Evolutionary conservation across 2,113 vertebrate species (phyloP), one percentile per base, ranked within the genome.

Genomic region (Eulemur macaco): DNA sequence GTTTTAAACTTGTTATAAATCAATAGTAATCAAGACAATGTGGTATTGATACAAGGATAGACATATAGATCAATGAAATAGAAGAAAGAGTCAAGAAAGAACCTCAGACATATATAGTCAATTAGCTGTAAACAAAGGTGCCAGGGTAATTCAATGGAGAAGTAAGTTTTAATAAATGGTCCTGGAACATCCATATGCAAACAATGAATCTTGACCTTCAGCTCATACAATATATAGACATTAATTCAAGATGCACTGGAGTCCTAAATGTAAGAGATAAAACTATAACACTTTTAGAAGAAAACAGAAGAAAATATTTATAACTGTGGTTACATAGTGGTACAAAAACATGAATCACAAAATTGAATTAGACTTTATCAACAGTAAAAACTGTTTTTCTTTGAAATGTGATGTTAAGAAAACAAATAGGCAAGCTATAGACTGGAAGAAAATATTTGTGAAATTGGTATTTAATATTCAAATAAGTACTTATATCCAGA

Each of bases 231-330:
- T 83, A 60, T 27, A 95, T 87, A 91, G 87, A 64, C 27, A 66
- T 68, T 90, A 94, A 95, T 96, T 97, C 39, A 92, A 71, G 68
- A 82, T 83, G 6, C 13, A 89, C 27, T 50, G 82, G n/a, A 89
- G 37, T 83, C 25, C 39, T 82, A 86, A 91, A 45, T 74, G 20
- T 93, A 78, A 86, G 39, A 94, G 78, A 29, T 73, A 91, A 91
- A 94, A 42, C 29, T 68, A 76, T 31, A 94, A 91, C 89, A 83
- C 31, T 64, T 76, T 88, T 60, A 85, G 77, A 93, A 94, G 63
- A 39, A 88, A 94, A 52, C 34, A 73, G 37, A 37, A 96, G 71
- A 76, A 95, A 91, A 56, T 83, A 52, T 94, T n/a, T 95, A 7
- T 74, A 77, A 50, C 18, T 80, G n/a, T 27, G 13, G 54, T 89